Base-by-base conservation (phyloP, 2,888 invertebrate species). In the Amphimallon solstitiale region DNA sequence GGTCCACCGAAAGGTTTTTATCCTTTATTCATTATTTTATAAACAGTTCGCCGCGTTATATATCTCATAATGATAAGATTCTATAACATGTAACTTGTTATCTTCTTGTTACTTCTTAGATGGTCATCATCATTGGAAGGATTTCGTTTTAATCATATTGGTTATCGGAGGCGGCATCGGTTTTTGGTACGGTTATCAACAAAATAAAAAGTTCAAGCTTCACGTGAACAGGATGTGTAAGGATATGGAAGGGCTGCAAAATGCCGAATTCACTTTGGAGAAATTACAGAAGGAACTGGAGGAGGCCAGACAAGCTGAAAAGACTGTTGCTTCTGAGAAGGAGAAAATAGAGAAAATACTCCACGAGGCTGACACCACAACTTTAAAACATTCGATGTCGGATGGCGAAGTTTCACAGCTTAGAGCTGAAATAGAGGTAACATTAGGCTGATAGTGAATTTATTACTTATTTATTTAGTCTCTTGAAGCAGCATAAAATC, bases 1-100 rank as follows among this genome's bases (percentile, higher is more conserved):
- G 99, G 99, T 51, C 95, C 97, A 67, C 97, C 98, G 21, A 96
- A 97, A 90, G 94, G 97, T 96, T 88, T 80, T 81, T 65, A 68
- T 66, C 19, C 5, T 56, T 17, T n/a, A 21, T 19, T 59, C 3
- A 46, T 35, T 62, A n/a, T 5, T 37, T 10, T 19, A 10, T 59
- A 19, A 15, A 19, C 34, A 19, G 15, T 35, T 35, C 2, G 34
- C 9, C 7, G 9, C 9, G n/a, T n/a, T n/a, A n/a, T n/a, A n/a
- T n/a, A n/a, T n/a, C n/a, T n/a, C n/a, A n/a, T n/a, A n/a, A n/a
- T n/a, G n/a, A n/a, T n/a, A n/a, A n/a, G n/a, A n/a, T n/a, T n/a
- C n/a, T n/a, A n/a, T n/a, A n/a, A n/a, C n/a, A n/a, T n/a, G n/a
- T n/a, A n/a, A n/a, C n/a, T n/a, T n/a, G n/a, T n/a, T n/a, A n/a